Evolutionary conservation across 2,797 vertebrate genomes (phyloP).

Genomic region (Melanotaenia pygmaea): DNA sequence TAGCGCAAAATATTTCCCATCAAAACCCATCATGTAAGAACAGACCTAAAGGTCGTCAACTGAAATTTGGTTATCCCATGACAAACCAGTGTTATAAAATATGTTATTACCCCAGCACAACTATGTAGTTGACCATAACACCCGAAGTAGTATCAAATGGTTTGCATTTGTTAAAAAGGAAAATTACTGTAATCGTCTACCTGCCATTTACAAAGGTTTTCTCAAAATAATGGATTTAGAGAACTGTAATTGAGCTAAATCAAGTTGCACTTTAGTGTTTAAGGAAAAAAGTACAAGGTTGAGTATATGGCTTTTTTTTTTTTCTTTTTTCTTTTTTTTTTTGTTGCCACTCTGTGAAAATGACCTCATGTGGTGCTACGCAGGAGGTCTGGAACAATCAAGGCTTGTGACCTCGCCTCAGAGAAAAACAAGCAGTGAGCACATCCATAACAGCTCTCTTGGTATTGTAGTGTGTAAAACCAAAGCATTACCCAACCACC

Average conservation of each 20-base stretch:
- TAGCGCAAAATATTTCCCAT: no score
- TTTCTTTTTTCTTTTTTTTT: not conserved
- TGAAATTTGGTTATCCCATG: no score
- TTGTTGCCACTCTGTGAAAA: constrained; percentile 22
- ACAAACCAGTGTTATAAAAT: not conserved
- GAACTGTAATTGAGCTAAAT: constrained; percentile 37
- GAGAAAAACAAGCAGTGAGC: constrained; percentile 63
- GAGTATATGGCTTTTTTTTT: not conserved
- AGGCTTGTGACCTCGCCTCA: constrained; percentile 57
- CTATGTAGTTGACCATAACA: not conserved
- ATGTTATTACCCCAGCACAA: constrained; percentile 7
- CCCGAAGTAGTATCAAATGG: constrained; percentile 16
- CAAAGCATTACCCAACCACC: constrained; percentile 3
- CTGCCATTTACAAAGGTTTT: constrained; percentile 26
- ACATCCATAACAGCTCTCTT: constrained; percentile 42
- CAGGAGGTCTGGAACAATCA: constrained; percentile 67
- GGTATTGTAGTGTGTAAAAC: constrained; percentile 33
- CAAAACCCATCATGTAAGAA: no score
- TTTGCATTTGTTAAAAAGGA: constrained; percentile 30
- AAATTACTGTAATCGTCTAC: constrained; percentile 31
- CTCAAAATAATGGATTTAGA: constrained; percentile 22
- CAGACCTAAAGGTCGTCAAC: no score
- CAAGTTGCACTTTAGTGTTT: constrained; percentile 13
- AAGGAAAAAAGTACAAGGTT: not conserved
- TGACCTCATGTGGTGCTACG: constrained; percentile 46